Evolutionary conservation across 2,888 invertebrate genomes (phyloP).

Genomic region (Epinotia demarniana): DNA sequence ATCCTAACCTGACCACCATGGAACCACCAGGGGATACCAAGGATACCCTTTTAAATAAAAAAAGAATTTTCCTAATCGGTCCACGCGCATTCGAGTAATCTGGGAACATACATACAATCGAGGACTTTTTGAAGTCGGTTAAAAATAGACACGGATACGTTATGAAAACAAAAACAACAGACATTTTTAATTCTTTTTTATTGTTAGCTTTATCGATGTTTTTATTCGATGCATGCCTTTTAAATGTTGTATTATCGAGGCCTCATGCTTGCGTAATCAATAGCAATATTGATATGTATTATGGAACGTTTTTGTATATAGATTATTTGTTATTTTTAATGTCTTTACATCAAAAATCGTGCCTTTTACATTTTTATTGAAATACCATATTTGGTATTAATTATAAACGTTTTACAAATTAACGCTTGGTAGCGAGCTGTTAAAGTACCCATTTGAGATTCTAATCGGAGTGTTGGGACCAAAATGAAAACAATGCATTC

Average conservation of each 20-base stretch:
- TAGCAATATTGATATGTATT: slow-evolving; percentile 1
- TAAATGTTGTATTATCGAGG: not conserved
- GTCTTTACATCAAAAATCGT: slow-evolving; percentile 32
- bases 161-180: not conserved
- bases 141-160: not conserved
- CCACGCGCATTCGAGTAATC: too few relatives aligned
- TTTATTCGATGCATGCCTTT: not conserved
- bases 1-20: too few relatives aligned
- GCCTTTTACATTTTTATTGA: slow-evolving; percentile 23
- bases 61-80: too few relatives aligned
- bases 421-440: not conserved
- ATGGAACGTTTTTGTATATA: slow-evolving; percentile 24
- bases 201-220: not conserved
- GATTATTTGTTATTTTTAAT: slow-evolving; percentile 2
- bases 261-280: not conserved
- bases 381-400: slow-evolving; percentile 32
- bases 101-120: too few relatives aligned
- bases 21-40: too few relatives aligned
- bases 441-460: not conserved
- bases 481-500: slow-evolving; percentile 24
- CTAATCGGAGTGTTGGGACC: slow-evolving; percentile 1
- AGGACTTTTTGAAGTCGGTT: too few relatives aligned
- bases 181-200: not conserved
- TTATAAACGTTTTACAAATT: not conserved
- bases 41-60: too few relatives aligned